Conservation (phyloP, 2,113 vertebrate genomes). For the Suricata suricatta region DNA sequence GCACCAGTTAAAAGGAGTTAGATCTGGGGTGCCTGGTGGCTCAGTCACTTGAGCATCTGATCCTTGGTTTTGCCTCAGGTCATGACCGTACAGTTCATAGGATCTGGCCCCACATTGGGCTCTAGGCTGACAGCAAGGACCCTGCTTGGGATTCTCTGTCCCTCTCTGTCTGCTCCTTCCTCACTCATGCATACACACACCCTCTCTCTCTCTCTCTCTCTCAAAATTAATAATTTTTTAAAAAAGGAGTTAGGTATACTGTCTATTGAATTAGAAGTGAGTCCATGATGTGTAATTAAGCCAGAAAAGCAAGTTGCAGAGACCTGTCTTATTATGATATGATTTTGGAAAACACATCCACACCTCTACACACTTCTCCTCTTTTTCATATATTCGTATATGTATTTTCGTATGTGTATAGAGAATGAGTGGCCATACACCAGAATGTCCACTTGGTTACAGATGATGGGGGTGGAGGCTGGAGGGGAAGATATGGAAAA, state of each 20-base stretch:
- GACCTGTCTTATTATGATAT: background rate
- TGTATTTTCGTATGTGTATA: background rate
- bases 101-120: no score
- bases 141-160: no score
- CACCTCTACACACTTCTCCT: accelerated
- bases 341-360: background rate
- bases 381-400: background rate
- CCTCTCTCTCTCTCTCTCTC: no score
- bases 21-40: background rate
- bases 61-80: no score
- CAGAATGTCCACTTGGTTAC: background rate
- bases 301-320: background rate
- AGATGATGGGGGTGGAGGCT: background rate
- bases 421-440: background rate
- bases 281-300: background rate
- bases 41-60: no score
- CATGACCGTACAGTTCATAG: no score
- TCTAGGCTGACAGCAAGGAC: no score
- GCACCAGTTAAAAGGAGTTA: background rate
- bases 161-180: no score
- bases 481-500: background rate
- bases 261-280: background rate
- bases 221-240: no score
- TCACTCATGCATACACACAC: no score
- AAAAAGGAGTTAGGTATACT: background rate